Evolutionary conservation across 2,113 vertebrate species (phyloP).

Genomic region (Emydura subglobosa): DNA sequence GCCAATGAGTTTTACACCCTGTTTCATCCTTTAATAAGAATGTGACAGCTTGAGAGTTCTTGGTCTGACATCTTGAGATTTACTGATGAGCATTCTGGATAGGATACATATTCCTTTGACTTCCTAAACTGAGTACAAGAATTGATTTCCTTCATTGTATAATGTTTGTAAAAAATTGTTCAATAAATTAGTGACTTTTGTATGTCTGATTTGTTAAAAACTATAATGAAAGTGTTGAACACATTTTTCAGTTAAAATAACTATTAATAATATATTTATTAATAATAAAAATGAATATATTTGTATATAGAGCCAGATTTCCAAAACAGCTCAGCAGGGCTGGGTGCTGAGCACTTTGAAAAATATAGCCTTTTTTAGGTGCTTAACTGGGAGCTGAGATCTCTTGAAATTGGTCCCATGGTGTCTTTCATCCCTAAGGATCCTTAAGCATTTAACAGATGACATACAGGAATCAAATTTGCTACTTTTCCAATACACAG

Average conservation of each 20-base stretch:
- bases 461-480: not conserved
- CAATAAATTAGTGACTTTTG: not conserved
- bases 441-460: not conserved
- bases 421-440: fast-evolving
- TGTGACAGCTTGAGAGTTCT: not conserved
- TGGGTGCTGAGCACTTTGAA: not conserved
- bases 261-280: not conserved
- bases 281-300: not conserved
- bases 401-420: fast-evolving
- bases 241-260: not conserved
- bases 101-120: not conserved
- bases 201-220: not conserved
- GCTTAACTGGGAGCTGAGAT: not conserved
- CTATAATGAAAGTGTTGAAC: not conserved
- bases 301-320: not conserved
- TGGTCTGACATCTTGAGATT: not conserved
- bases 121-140: not conserved
- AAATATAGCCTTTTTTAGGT: not conserved
- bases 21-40: not conserved
- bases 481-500: not conserved
- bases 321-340: not conserved
- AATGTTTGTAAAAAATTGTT: not conserved
- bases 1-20: not conserved
- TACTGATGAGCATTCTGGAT: not conserved
- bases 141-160: not conserved